Evolutionary conservation across 1,140 invertebrate species (phyloP).

Genomic region (Zaprionus ghesquierei): DNA sequence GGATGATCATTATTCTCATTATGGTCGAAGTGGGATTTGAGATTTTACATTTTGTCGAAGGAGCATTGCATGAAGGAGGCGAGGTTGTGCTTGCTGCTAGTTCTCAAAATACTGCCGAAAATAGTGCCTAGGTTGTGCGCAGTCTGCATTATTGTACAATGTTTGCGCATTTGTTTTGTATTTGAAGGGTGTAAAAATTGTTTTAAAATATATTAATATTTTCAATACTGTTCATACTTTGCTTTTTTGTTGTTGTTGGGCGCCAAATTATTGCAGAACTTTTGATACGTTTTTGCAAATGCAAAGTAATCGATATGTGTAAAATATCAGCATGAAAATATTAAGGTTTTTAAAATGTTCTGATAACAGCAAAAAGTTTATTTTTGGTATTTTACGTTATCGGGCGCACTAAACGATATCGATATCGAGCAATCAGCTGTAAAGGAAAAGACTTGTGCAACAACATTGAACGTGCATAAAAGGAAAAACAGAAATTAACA

Average conservation of each 20-base stretch:
- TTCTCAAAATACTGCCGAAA: constrained; percentile 5
- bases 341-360: background rate
- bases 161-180: constrained; percentile 6
- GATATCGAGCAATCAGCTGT: constrained; percentile 34
- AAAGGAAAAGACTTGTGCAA: constrained; percentile 41
- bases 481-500: background rate
- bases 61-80: constrained; percentile 29
- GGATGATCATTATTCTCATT: constrained; percentile 98
- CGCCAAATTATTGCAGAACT: background rate
- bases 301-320: background rate
- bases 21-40: constrained; percentile 97
- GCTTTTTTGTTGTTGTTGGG: background rate
- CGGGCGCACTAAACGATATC: background rate
- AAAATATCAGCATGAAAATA: background rate
- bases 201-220: constrained; percentile 13
- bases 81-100: background rate
- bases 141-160: background rate
- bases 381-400: background rate
- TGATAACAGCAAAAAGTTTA: background rate
- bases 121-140: constrained; percentile 7
- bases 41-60: constrained; percentile 90
- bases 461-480: constrained; percentile 31
- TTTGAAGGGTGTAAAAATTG: constrained; percentile 15
- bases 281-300: background rate
- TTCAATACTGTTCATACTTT: constrained; percentile 1